Base-by-base conservation (phyloP, 2,113 vertebrate species). In the Corapipo altera region DNA sequence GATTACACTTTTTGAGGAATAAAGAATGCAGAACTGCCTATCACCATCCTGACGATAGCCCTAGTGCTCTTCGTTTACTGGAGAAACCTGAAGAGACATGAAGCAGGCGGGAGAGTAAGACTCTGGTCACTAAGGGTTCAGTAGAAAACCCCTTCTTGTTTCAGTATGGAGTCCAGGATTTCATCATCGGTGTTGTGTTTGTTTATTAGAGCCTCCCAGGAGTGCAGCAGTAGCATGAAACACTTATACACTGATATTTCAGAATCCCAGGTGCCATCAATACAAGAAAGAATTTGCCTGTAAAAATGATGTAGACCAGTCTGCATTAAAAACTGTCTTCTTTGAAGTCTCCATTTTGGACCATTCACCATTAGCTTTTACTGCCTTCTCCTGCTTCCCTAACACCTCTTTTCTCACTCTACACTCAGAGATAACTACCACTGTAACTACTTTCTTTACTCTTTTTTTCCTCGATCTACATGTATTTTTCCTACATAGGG, bases 21-120 rank as follows among this genome's bases (percentile, higher is more conserved):
- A 52, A 77, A 39, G 71, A 46, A 72, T 51, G 14, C 12, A 93
- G 86, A 93, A 61, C 19, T 71, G 22, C 35, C 41, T 1, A 0
- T 59, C 5, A 0, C 49, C 12, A 22, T 70, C 24, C 33, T 88
- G 39, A 51, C 18, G 16, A 46, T 5, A 66, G 19, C 5, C 41
- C 12, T 33, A 35, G 19, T 51, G 10, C 14, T 76, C 26, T 33
- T 71, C 2, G 1, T 15, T 39, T 61, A 24, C 18, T 66, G 14
- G 6, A 3, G 4, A 26, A 5, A 9, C 0, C 0, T 51, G 33
- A 79, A 61, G 46, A 70, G 35, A 30, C 22, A 28, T 21, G 33
- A 75, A 39, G n/a, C 24, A 28, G 33, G 8, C 15, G 57, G 62
- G 12, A 79, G 23, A 82, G 12, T 74, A 78, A 73, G 33, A 59